Percentiles rank a stretch among this genome's conserved stretches.
Evolutionary conservation across 2,797 vertebrate species (phyloP).

Genomic region (Syngnathus acus): DNA sequence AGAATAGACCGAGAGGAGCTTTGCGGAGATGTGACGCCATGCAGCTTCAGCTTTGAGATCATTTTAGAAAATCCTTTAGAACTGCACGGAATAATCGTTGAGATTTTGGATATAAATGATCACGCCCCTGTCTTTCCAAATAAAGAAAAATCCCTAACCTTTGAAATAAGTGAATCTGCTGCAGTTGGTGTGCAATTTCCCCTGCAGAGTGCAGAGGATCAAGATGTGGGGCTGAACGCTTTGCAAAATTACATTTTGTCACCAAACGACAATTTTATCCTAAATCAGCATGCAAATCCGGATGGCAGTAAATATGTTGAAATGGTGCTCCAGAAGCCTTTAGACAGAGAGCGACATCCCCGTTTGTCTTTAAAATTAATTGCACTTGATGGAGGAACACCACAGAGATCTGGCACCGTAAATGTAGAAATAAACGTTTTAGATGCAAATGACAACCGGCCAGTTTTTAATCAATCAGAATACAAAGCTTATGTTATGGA

Average conservation of each 20-base stretch:
- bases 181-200: too few relatives aligned
- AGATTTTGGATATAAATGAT: conserved; percentile 65
- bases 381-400: conserved; percentile 71
- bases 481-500: conserved; percentile 67
- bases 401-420: conserved; percentile 60
- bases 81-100: conserved; percentile 51
- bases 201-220: too few relatives aligned
- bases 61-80: conserved; percentile 75
- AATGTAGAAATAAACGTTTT: conserved; percentile 64
- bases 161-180: too few relatives aligned
- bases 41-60: too few relatives aligned
- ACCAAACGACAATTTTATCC: neutral
- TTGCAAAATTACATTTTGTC: too few relatives aligned
- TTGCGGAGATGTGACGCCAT: too few relatives aligned
- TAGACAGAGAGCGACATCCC: conserved; percentile 55
- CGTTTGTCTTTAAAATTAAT: conserved; percentile 56
- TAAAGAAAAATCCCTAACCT: too few relatives aligned
- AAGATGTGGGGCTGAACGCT: too few relatives aligned
- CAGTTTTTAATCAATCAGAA: conserved; percentile 60
- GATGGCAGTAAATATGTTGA: conserved; percentile 28
- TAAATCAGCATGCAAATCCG: conserved; percentile 12
- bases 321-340: conserved; percentile 59
- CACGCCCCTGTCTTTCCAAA: conserved; percentile 21
- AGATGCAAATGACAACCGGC: conserved; percentile 75
- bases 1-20: too few relatives aligned